Evolutionary conservation across 2,888 invertebrate genomes (phyloP).

Genomic region (Drosophila formosana): DNA sequence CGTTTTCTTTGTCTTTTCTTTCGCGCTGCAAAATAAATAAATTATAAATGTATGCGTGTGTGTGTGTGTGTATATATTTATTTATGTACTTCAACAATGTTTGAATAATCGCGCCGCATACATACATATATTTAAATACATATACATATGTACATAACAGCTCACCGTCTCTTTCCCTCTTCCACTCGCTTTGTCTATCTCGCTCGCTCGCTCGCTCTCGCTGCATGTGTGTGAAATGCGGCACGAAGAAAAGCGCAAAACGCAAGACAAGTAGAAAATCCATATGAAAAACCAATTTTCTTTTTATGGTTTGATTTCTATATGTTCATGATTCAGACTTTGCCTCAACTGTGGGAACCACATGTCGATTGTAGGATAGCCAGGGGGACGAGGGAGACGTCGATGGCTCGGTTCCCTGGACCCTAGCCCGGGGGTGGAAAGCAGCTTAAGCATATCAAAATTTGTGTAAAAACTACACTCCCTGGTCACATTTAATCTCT

Average conservation of each 20-base stretch:
- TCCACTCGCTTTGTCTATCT: conserved; percentile 19
- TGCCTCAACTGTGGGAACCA: conserved; percentile 41
- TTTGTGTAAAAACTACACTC: neutral
- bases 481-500: neutral
- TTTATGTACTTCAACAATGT: conserved; percentile 4
- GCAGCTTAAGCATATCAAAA: neutral
- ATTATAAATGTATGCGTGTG: conserved; percentile 22
- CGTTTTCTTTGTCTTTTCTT: conserved; percentile 35
- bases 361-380: conserved; percentile 10
- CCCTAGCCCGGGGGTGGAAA: neutral
- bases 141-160: conserved; percentile 1
- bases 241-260: conserved; percentile 49
- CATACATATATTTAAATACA: conserved; percentile 12
- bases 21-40: conserved; percentile 44
- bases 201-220: conserved; percentile 9
- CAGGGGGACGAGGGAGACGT: neutral
- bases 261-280: conserved; percentile 44
- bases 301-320: conserved; percentile 63
- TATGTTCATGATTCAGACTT: conserved; percentile 30
- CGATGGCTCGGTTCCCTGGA: neutral
- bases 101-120: conserved; percentile 7
- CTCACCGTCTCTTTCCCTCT: conserved; percentile 12
- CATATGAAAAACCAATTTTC: conserved; percentile 63
- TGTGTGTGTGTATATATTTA: neutral
- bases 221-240: conserved; percentile 21